These are phyloP conservation scores for Drosophila pandora DNA, from an alignment of 1,140 invertebrate species.

Conservation along the genomic window DNA sequence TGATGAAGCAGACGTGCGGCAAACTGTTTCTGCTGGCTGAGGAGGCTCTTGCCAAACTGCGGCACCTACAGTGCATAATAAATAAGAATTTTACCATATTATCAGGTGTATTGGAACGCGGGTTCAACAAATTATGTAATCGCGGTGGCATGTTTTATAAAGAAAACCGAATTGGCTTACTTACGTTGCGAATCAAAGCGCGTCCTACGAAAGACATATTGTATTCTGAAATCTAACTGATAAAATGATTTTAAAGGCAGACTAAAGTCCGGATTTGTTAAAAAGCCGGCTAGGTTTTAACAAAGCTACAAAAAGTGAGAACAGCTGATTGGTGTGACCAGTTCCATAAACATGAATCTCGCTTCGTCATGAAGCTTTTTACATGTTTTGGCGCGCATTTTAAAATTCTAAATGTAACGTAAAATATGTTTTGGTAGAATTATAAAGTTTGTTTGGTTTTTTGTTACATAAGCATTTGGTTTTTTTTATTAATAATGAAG, in stretches of 20 bases:
- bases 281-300: slow-evolving; percentile 8
- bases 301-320: slow-evolving; percentile 22
- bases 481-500: too few relatives aligned
- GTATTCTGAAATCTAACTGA: slow-evolving; percentile 2
- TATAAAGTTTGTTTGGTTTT: too few relatives aligned
- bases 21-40: slow-evolving; percentile 48
- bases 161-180: slow-evolving; percentile 9
- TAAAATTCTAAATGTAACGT: neutral
- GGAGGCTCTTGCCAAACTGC: slow-evolving; percentile 48
- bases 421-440: too few relatives aligned
- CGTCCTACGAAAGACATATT: slow-evolving; percentile 76
- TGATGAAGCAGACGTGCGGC: slow-evolving; percentile 67
- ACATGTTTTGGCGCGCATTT: neutral
- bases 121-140: slow-evolving; percentile 64
- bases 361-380: neutral
- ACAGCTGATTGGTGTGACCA: slow-evolving; percentile 3
- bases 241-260: neutral
- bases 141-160: slow-evolving; percentile 44
- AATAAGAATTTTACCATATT: slow-evolving; percentile 17
- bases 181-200: slow-evolving; percentile 71
- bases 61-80: slow-evolving; percentile 60
- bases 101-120: neutral
- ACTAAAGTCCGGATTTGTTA: slow-evolving; percentile 5
- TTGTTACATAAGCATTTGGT: too few relatives aligned
- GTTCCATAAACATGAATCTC: neutral